Base-by-base conservation (phyloP, 2,113 vertebrate species). In the Podarcis cretensis region DNA sequence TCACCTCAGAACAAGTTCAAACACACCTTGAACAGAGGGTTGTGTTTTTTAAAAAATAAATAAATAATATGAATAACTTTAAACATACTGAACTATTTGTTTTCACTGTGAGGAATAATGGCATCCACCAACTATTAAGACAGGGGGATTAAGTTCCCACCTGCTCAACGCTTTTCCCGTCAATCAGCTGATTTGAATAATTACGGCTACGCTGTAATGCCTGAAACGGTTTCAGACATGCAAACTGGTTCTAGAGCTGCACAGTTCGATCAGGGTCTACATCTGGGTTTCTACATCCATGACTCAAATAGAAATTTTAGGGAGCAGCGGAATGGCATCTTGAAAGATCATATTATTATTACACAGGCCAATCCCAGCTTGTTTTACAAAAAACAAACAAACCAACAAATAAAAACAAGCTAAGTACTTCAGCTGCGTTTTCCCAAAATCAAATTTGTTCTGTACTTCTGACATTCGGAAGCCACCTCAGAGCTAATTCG, bases 341-440 rank as follows among this genome's bases (percentile, higher is more conserved):
- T 94, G 95, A 92, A 95, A 94, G 94, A 95, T 95, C 91, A 89
- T 84, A 89, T 93, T 94, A 94, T 90, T 90, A 87, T 74, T 90
- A 92, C 88, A 76, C 75, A 30, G 12, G 78, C 82, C 91, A 95
- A 93, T 92, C 93, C 91, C 92, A 93, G 78, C 74, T 94, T 86
- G 87, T 35, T 30, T 91, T 91, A 93, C 92, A 81, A 87, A 86
- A 92, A 83, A 43, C 1, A 43, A 6, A 43, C n/a, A n/a, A n/a
- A n/a, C n/a, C n/a, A n/a, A n/a, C n/a, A 40, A 40, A 40, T 5
- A 40, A 40, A 40, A 40, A 40, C 43, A 63, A 91, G 91, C n/a
- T 23, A 91, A 93, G 90, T 93, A 91, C 83, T 27, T 48, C 43
- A 48, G 9, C 43, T 87, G 86, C 85, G 68, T 75, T 91, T 78